Evolutionary conservation across 2,797 vertebrate genomes (phyloP), one percentile per base, ranked within the genome.

Genomic region (Silurus lanzhouensis): DNA sequence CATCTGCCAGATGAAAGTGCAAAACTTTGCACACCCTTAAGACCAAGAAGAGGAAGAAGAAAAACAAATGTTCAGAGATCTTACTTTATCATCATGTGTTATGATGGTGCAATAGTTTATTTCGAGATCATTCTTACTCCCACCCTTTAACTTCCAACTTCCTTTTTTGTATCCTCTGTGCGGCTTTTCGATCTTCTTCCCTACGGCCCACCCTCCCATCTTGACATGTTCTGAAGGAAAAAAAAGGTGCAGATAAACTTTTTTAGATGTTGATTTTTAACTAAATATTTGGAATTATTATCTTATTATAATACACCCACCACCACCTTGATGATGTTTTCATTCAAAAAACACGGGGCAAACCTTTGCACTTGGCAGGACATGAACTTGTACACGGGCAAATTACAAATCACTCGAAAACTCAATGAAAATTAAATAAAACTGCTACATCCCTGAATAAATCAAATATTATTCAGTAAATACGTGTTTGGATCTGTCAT

Each of bases 141-240:
- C 63, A 67, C 79, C 79, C 58, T 63, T 71, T 27, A 58, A 71
- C 31, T 12, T 46, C 81, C 44, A 48, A 58, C 55, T n/a, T 71
- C 67, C 58, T 70, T 63, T 58, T 83, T 83, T 70, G 70, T 5
- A 38, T 83, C 79, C 79, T 81, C n/a, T 72, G 25, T 81, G 31
- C 58, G 48, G 66, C 31, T 60, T 70, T 70, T 58, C 66, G 10
- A 52, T 31, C 60, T 19, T 81, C 57, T 63, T 72, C 22, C 60
- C 74, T 2, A 81, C 44, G 22, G 70, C 81, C 70, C 67, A 71
- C 70, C 70, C 79, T 81, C 63, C 79, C 79, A 81, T 81, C 79
- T 66, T 10, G 44, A 81, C 79, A 81, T 67, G 79, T 81, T 81
- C 79, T 81, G 63, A 81, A 71, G 71, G 52, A 8, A 67, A 46